Evolutionary conservation across 23 tunicate species (phyloP), one percentile per base, ranked within the genome.

Genomic region (Styela plicata): DNA sequence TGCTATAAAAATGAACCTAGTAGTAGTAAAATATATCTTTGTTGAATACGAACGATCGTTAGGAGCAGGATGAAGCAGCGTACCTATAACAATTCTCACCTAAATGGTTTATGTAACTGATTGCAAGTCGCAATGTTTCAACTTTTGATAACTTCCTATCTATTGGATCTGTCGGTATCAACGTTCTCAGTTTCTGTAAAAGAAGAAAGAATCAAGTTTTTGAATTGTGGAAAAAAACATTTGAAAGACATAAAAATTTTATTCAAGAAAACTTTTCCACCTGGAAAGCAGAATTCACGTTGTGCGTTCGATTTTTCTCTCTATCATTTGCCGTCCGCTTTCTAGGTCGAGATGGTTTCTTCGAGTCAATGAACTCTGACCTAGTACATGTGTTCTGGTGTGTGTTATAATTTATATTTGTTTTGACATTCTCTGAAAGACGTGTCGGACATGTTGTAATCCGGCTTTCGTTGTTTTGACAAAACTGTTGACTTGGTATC

Each of bases 91-190:
- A n/a, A n/a, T 29, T 16, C 87, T 69, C 35, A 89, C 94, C 87
- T 34, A 89, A 68, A 57, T 89, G 94, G 2, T 79, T 82, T 63
- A 89, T 89, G 64, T 89, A 89, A 33, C 94, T 89, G 61, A 84
- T 86, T 16, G 94, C 94, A 52, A 89, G 77, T 18, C 94, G 52
- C 74, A 89, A 32, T 10, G 94, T 89, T 73, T 89, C 94, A 16
- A 89, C 94, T 74, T 89, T 89, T 19, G 88, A 83, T 35, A 89
- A 66, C 57, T 86, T 73, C 36, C 94, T 57, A 27, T 89, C 94
- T 1, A 80, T 85, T 34, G 94, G 94, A 24, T 89, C 94, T 13
- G 94, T 89, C 27, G 94, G 94, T 29, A 89, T 89, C 35, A 89
- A 33, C 27, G 77, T 89, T 63, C 94, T 78, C 1, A 89, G 83